Conservation (phyloP, 2,888 invertebrate species). For the Parelbella ahira region DNA sequence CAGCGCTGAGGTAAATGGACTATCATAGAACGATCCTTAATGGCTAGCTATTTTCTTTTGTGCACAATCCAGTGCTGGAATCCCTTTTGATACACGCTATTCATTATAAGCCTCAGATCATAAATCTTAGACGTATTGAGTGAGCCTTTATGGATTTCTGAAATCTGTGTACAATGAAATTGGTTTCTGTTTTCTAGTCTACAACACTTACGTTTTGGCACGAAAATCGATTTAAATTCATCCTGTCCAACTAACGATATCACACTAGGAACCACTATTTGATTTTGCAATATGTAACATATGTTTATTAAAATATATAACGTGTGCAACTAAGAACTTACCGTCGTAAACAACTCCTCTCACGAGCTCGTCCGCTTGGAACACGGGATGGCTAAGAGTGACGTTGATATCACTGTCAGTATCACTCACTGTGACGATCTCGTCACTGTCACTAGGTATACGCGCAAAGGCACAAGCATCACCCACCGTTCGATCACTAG, state of each 20-base stretch:
- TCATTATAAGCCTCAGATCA: too few species aligned
- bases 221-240: too few species aligned
- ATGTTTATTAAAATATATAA: too few species aligned
- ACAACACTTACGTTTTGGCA: too few species aligned
- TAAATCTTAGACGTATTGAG: too few species aligned
- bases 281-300: too few species aligned
- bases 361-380: constrained; percentile 72
- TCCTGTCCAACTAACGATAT: too few species aligned
- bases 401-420: constrained; percentile 71
- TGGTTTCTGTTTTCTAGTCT: too few species aligned
- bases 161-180: too few species aligned
- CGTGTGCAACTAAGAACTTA: constrained; percentile 54
- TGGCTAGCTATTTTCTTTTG: constrained; percentile 21
- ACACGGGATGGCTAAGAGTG: constrained; percentile 73
- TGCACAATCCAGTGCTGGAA: constrained; percentile 2
- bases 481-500: constrained; percentile 43
- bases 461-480: constrained; percentile 69
- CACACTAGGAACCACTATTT: too few species aligned
- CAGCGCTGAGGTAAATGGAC: constrained; percentile 14
- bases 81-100: constrained; percentile 8
- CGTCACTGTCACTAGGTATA: constrained; percentile 65
- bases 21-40: constrained; percentile 10
- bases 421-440: constrained; percentile 61
- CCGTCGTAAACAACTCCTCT: constrained; percentile 80
- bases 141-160: too few species aligned